Evolutionary conservation across 2,797 vertebrate species (phyloP).

Genomic region (Xenops minutus): DNA sequence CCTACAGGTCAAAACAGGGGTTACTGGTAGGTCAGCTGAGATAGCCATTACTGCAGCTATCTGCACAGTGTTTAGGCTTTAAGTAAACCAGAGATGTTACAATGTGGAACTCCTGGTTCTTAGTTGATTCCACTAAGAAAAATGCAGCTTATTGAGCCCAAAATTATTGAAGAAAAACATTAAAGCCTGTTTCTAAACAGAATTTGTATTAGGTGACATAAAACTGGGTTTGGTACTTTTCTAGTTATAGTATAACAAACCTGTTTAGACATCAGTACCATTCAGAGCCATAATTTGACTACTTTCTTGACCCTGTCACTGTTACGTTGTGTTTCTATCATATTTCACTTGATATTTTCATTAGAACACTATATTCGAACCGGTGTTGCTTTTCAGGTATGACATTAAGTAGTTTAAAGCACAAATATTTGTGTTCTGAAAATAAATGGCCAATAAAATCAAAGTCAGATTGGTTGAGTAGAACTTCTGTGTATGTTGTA

Average conservation of each 20-base stretch:
- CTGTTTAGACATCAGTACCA: background rate
- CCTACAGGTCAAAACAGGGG: constrained; percentile 39
- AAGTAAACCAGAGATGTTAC: constrained; percentile 33
- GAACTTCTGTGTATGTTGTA: background rate
- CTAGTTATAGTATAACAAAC: background rate
- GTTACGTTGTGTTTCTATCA: background rate
- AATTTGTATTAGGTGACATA: background rate
- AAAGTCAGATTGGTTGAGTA: background rate
- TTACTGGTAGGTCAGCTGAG: constrained; percentile 56
- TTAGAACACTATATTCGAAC: background rate
- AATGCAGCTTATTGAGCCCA: background rate
- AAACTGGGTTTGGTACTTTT: background rate
- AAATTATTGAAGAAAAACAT: background rate
- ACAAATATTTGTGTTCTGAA: background rate
- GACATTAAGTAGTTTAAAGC: background rate
- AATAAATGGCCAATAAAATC: background rate
- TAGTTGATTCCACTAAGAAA: background rate
- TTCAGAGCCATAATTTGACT: background rate
- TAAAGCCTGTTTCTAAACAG: background rate
- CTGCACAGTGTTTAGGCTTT: constrained; percentile 39
- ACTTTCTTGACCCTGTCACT: background rate
- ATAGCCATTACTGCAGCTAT: constrained; percentile 30
- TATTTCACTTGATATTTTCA: background rate
- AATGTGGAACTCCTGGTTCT: constrained; percentile 36
- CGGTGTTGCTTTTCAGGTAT: background rate